Conservation (phyloP, 2,888 invertebrate species). For the Lycocerus yunnanus region DNA sequence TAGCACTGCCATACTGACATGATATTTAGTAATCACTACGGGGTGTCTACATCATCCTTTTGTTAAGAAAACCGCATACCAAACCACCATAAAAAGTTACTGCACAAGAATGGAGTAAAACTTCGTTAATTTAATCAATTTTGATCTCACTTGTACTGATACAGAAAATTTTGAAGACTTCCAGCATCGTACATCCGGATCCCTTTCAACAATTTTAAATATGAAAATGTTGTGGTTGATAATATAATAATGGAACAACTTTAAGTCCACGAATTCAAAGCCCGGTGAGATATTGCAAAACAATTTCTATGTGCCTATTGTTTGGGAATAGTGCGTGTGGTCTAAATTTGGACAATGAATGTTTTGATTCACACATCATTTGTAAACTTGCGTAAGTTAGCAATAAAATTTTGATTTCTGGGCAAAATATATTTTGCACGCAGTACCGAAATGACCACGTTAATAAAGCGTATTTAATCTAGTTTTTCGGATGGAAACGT, state of each 20-base stretch:
- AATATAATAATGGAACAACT: neutral
- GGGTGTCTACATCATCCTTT: slow-evolving; percentile 27
- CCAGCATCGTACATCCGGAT: neutral
- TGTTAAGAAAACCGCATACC: slow-evolving; percentile 24
- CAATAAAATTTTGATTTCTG: neutral
- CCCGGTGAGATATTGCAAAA: neutral
- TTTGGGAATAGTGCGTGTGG: neutral
- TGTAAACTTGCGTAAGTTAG: neutral
- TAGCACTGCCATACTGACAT: slow-evolving; percentile 25
- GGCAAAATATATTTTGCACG: no score
- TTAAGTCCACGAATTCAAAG: neutral
- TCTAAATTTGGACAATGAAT: neutral
- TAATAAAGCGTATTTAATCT: no score
- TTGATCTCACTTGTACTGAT: neutral
- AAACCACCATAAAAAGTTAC: slow-evolving; percentile 6
- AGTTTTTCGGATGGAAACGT: no score
- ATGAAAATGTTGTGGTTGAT: neutral
- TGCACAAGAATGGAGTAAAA: neutral
- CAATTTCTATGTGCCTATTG: neutral
- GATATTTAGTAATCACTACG: slow-evolving; percentile 31
- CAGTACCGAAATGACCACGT: neutral
- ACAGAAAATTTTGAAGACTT: neutral
- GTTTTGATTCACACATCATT: neutral
- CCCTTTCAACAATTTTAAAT: neutral
- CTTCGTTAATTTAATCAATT: neutral